Evolutionary conservation across 2,888 invertebrate genomes (phyloP).

Genomic region (Pachycephus smyrnensis): DNA sequence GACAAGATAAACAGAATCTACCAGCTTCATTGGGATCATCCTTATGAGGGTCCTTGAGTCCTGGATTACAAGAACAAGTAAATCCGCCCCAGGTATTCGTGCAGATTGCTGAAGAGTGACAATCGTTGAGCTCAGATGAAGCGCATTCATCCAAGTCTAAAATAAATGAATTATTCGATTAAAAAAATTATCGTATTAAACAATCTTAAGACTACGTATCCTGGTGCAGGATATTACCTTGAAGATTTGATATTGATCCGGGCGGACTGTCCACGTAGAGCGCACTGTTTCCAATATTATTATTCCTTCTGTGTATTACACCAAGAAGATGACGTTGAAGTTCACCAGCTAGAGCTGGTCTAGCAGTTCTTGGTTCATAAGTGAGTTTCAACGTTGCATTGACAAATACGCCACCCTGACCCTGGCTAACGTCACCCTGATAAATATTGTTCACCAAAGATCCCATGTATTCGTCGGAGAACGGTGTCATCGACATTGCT

Average conservation of each 20-base stretch:
- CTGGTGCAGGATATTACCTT: constrained; percentile 67
- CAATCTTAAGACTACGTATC: background rate
- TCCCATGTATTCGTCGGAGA: constrained; percentile 87
- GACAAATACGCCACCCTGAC: constrained; percentile 83
- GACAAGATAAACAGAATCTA: constrained; percentile 82
- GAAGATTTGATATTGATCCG: constrained; percentile 81
- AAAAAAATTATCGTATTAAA: background rate
- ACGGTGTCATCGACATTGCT: constrained; percentile 92
- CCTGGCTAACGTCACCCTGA: constrained; percentile 76
- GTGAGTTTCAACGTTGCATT: constrained; percentile 84
- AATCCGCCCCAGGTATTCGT: constrained; percentile 88
- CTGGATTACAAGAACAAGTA: constrained; percentile 79
- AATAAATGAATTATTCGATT: constrained; percentile 14
- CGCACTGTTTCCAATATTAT: constrained; percentile 89
- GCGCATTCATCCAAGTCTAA: constrained; percentile 89
- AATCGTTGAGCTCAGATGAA: constrained; percentile 85
- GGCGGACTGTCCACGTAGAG: constrained; percentile 86
- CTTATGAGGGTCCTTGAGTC: constrained; percentile 81
- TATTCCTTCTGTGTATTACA: constrained; percentile 84
- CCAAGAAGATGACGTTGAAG: constrained; percentile 87
- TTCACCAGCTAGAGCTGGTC: constrained; percentile 78
- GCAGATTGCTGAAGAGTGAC: constrained; percentile 82
- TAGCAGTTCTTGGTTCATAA: constrained; percentile 69
- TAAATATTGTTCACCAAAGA: constrained; percentile 85
- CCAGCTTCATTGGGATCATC: constrained; percentile 78